Conservation (phyloP, 2,113 vertebrate species). For the Sardina pilchardus region DNA sequence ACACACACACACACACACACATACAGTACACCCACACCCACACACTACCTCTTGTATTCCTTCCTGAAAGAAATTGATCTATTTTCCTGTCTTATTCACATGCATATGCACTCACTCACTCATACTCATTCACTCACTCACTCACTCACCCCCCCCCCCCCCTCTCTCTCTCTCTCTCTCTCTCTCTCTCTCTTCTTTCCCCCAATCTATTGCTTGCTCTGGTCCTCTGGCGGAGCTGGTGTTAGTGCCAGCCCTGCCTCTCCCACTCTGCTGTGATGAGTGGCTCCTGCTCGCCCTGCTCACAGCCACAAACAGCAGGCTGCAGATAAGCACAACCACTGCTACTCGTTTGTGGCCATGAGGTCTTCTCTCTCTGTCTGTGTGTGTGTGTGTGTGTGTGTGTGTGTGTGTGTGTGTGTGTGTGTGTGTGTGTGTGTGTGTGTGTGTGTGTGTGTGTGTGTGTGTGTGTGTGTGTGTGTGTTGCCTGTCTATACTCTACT, state of each 20-base stretch:
- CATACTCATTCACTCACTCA: neutral
- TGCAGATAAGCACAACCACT: neutral
- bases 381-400: too few species aligned
- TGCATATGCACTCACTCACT: neutral
- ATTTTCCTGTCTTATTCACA: neutral
- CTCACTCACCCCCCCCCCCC: constrained; percentile 7
- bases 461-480: neutral
- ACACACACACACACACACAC: neutral
- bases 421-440: neutral
- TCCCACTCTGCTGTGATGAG: neutral
- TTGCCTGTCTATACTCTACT: neutral
- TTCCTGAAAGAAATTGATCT: neutral
- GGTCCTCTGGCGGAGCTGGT: too few species aligned
- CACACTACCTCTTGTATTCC: neutral
- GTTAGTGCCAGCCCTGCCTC: neutral
- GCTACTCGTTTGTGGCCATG: neutral
- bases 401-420: neutral
- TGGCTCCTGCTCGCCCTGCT: neutral
- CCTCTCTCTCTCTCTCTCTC: neutral
- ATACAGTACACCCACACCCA: neutral
- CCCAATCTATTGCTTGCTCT: neutral
- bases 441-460: neutral
- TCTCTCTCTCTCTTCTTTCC: neutral
- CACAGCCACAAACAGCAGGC: neutral
- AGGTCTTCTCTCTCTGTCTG: neutral